Evolutionary conservation across 1,140 invertebrate genomes (phyloP).

Genomic region (Cardiocondyla obscurior): DNA sequence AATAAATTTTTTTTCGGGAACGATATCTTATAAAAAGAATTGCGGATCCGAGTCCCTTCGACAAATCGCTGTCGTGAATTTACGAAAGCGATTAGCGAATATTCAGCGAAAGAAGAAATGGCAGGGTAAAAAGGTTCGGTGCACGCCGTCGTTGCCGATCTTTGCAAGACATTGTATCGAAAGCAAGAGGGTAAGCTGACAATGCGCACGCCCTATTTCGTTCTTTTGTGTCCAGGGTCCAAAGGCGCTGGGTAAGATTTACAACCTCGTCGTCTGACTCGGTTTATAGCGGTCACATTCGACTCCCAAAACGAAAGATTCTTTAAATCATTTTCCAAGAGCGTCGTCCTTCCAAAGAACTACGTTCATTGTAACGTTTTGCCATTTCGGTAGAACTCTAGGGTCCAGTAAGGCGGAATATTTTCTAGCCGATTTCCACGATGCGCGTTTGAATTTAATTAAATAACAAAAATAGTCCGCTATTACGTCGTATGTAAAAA

Average conservation of each 20-base stretch:
- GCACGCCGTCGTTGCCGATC: not conserved
- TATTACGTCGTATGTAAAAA: not conserved
- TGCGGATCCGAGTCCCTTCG: not conserved
- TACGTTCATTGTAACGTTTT: not conserved
- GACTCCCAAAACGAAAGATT: conserved; percentile 11
- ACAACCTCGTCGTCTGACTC: conserved; percentile 32
- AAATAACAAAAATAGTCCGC: not conserved
- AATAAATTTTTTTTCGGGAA: not conserved
- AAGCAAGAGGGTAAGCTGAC: not conserved
- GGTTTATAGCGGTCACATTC: conserved; percentile 41
- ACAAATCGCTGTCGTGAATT: conserved; percentile 20
- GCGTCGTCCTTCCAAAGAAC: not conserved
- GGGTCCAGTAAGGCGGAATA: too few species aligned
- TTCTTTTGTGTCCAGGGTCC: conserved; percentile 4
- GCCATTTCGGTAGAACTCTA: not conserved
- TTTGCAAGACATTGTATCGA: conserved; percentile 13
- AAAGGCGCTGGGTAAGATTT: conserved; percentile 42
- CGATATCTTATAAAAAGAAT: not conserved
- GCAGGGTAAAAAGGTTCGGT: not conserved
- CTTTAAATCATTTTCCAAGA: conserved; percentile 20
- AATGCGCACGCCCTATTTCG: not conserved
- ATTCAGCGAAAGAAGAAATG: conserved; percentile 9
- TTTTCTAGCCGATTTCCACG: too few species aligned
- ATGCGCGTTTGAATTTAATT: not conserved
- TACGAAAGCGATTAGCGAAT: conserved; percentile 35